These are phyloP conservation scores for Rhorus exstirpatorius DNA, from an alignment of 2,888 invertebrate genomes.

Conservation along the genomic window DNA sequence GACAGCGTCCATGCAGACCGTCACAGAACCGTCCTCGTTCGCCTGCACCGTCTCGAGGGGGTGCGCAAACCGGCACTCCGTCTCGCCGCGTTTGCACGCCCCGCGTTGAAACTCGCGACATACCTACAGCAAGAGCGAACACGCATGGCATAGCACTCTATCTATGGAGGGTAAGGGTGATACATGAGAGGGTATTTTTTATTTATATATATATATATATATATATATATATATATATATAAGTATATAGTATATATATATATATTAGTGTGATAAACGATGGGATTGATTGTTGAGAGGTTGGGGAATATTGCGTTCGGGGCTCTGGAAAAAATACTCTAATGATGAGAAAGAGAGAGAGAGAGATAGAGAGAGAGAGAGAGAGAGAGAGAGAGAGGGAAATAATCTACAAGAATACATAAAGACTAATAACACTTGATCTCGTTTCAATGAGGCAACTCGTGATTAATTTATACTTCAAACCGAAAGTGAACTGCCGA, in stretches of 20 bases:
- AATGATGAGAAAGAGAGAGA: conserved; percentile 60
- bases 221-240: conserved; percentile 2
- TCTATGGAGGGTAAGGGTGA: conserved; percentile 81
- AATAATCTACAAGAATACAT: conserved; percentile 51
- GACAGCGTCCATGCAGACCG: conserved; percentile 99
- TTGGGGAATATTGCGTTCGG: conserved; percentile 64
- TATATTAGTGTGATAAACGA: conserved; percentile 54
- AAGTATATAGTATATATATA: conserved; percentile 25
- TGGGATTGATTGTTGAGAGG: conserved; percentile 59
- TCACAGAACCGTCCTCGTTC: conserved; percentile 99
- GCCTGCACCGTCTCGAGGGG: conserved; percentile 98
- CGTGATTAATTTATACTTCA: conserved; percentile 8
- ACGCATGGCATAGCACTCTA: conserved; percentile 86
- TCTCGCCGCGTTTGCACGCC: conserved; percentile 98
- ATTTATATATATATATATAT: not conserved
- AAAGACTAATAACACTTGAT: conserved; percentile 35
- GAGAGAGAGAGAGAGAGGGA: conserved; percentile 57
- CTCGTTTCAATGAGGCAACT: conserved; percentile 24
- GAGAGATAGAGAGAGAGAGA: too few species aligned
- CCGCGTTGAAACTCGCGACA: conserved; percentile 99
- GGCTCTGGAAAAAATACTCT: conserved; percentile 75
- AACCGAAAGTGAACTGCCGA: conserved; percentile 4
- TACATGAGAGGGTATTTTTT: conserved; percentile 55
- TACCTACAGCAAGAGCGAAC: conserved; percentile 91
- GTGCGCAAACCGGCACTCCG: conserved; percentile 99